phyloP scores from a whole-genome alignment of 2,888 invertebrate genomes.

The Orthonevra nobilis region DNA sequence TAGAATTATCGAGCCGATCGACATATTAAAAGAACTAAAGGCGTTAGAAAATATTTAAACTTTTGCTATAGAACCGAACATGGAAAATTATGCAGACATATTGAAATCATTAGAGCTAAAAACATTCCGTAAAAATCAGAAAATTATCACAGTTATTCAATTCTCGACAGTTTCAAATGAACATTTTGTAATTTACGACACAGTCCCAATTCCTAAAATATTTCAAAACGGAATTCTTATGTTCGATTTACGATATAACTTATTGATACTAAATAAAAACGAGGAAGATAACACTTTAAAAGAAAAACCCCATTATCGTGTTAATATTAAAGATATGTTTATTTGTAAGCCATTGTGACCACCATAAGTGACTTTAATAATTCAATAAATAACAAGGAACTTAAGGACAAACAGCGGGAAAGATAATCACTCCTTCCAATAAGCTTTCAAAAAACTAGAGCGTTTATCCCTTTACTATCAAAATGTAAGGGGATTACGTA shows the following conservation, averaged over 20 bases:
- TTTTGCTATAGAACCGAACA: constrained; percentile 2
- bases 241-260: constrained; percentile 16
- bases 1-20: neutral
- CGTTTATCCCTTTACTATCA: too few relatives aligned
- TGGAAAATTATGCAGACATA: constrained; percentile 1
- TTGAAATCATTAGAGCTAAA: too few relatives aligned
- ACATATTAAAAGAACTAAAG: constrained; percentile 5
- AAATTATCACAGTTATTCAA: constrained; percentile 3
- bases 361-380: constrained; percentile 4
- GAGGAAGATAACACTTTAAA: constrained; percentile 23
- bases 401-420: constrained; percentile 6
- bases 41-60: neutral
- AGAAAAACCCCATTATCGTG: constrained; percentile 6
- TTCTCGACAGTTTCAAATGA: constrained; percentile 4
- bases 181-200: constrained; percentile 12
- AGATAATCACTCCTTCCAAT: too few relatives aligned
- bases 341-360: constrained; percentile 10
- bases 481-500: too few relatives aligned
- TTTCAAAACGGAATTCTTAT: constrained; percentile 17
- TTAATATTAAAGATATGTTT: neutral
- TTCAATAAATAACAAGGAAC: constrained; percentile 5
- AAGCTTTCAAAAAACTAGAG: too few relatives aligned
- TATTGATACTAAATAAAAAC: constrained; percentile 17
- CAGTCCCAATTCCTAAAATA: constrained; percentile 14
- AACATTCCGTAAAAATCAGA: constrained; percentile 6